These are phyloP conservation scores for Carterocephalus palaemon DNA, from an alignment of 2,888 invertebrate genomes.

Conservation along the genomic window DNA sequence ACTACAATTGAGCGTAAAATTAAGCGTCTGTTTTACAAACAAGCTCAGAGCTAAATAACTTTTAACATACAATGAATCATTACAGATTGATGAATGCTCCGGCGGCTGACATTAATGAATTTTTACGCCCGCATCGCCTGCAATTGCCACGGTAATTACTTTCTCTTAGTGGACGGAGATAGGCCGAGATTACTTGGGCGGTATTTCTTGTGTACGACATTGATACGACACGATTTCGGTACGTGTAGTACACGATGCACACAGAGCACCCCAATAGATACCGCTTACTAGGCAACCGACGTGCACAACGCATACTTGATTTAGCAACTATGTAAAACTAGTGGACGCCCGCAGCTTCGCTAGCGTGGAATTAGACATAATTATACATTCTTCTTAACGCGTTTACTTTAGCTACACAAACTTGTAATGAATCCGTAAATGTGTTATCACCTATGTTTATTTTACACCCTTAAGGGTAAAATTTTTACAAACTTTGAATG, in stretches of 20 bases:
- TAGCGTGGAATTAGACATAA: too few species aligned
- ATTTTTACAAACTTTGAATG: too few species aligned
- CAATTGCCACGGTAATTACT: slow-evolving; percentile 48
- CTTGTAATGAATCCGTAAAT: too few species aligned
- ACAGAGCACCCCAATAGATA: too few species aligned
- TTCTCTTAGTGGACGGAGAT: slow-evolving; percentile 35
- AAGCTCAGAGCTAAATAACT: slow-evolving; percentile 46
- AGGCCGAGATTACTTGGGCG: slow-evolving; percentile 26
- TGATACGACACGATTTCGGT: slow-evolving; percentile 12
- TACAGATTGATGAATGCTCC: slow-evolving; percentile 57
- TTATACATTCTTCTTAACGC: too few species aligned
- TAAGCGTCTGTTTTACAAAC: slow-evolving; percentile 35
- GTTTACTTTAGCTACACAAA: too few species aligned
- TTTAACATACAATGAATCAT: slow-evolving; percentile 59
- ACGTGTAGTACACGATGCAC: background rate
- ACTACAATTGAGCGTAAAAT: slow-evolving; percentile 1
- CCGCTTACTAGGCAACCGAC: too few species aligned
- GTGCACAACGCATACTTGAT: too few species aligned
- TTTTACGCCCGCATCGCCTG: slow-evolving; percentile 60
- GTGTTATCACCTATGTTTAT: too few species aligned
- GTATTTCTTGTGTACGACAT: slow-evolving; percentile 17
- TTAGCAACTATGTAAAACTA: too few species aligned
- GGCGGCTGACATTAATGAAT: slow-evolving; percentile 53
- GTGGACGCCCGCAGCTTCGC: too few species aligned
- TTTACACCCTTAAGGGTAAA: too few species aligned